Conservation (phyloP, 2,888 invertebrate genomes). For the Clostera curtula region DNA sequence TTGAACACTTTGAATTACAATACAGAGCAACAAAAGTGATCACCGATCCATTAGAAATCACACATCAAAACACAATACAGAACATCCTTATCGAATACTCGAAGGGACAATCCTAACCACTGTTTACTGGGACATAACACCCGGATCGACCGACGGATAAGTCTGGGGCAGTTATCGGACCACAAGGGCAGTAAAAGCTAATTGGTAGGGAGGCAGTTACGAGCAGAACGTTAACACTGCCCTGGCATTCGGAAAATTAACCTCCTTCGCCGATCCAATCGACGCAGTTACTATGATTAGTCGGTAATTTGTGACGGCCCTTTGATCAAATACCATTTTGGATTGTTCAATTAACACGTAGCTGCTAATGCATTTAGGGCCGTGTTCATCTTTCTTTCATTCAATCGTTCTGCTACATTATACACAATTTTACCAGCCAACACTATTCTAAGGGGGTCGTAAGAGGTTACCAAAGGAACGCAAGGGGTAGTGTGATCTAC, state of each 20-base stretch:
- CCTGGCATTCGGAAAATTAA: conserved; percentile 62
- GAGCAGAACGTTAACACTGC: conserved; percentile 41
- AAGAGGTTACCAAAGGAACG: no score
- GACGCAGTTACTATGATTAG: conserved; percentile 62
- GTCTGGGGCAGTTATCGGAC: conserved; percentile 62
- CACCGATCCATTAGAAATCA: no score
- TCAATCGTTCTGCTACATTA: no score
- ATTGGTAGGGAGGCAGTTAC: conserved; percentile 61
- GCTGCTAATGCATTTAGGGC: no score
- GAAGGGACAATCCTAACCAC: conserved; percentile 26
- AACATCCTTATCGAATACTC: conserved; percentile 12
- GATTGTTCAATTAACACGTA: conserved; percentile 20
- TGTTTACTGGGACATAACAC: conserved; percentile 51
- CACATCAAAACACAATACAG: conserved; percentile 3
- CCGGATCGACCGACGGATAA: conserved; percentile 55
- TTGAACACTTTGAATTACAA: no score
- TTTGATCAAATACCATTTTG: conserved; percentile 31
- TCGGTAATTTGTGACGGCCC: conserved; percentile 56
- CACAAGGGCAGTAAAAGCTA: conserved; percentile 69
- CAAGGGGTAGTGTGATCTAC: no score
- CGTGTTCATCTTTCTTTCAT: no score
- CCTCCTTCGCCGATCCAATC: conserved; percentile 60
- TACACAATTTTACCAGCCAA: no score
- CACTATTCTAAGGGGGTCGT: no score
- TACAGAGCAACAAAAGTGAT: no score